A percentile compares a stretch with the other conserved stretches of the same genome.
Conservation (phyloP, 2,797 vertebrate species). For the Psittacula derbiana region DNA sequence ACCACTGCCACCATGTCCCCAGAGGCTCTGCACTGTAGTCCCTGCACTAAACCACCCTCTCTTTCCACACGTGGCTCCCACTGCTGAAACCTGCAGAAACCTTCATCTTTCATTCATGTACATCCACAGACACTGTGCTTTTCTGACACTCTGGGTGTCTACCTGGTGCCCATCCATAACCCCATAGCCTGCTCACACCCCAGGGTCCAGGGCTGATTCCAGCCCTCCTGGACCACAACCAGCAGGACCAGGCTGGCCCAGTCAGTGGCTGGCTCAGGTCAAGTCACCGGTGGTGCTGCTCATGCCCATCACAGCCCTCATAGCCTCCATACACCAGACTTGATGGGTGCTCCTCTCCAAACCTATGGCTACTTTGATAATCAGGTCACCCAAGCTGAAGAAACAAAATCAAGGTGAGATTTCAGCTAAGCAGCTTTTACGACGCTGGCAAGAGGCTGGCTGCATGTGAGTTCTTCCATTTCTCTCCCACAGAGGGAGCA, state of each 20-base stretch:
- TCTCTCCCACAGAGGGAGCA: background rate
- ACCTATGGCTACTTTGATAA: background rate
- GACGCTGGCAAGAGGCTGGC: background rate
- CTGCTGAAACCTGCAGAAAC: background rate
- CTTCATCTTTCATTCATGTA: background rate
- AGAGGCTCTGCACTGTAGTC: background rate
- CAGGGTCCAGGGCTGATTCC: background rate
- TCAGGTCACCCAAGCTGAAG: background rate
- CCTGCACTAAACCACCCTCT: background rate
- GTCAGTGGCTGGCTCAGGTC: background rate
- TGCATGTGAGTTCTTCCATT: fast-evolving
- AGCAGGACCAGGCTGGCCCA: background rate
- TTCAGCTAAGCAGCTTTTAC: background rate
- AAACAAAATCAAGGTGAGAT: background rate
- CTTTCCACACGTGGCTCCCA: background rate
- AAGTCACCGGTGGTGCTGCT: background rate
- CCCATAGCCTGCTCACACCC: fast-evolving
- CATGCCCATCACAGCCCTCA: fast-evolving
- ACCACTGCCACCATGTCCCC: background rate
- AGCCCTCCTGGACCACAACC: background rate
- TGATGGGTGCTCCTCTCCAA: fast-evolving
- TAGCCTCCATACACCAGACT: background rate
- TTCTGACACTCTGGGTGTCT: background rate
- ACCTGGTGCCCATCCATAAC: background rate
- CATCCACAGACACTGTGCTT: background rate